Percentiles rank a stretch among this genome's conserved stretches.
These are phyloP conservation scores for Pollenia labialis DNA, from an alignment of 2,888 invertebrate species.

Conservation along the genomic window DNA sequence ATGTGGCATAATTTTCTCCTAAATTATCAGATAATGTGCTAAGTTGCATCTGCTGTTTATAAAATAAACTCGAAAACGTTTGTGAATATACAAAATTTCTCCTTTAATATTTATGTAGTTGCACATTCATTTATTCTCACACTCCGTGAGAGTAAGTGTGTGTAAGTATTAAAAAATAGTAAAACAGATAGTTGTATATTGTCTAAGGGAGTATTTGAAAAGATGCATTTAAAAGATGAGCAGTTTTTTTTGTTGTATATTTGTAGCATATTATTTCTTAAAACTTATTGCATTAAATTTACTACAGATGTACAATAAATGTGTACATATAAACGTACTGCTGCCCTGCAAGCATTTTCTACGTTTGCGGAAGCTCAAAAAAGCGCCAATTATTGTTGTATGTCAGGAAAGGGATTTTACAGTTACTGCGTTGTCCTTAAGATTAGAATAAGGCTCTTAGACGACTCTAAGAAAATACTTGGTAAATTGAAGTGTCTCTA, in stretches of 20 bases:
- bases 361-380: no score
- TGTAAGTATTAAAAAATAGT: neutral
- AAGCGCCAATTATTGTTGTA: no score
- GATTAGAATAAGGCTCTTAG: no score
- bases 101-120: conserved; percentile 15
- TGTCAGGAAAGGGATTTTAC: no score
- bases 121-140: neutral
- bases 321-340: conserved; percentile 35
- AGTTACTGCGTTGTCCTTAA: no score
- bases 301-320: conserved; percentile 30
- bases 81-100: conserved; percentile 1
- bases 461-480: no score
- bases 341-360: neutral
- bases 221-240: neutral
- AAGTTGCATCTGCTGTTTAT: conserved; percentile 41
- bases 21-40: conserved; percentile 59
- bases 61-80: conserved; percentile 20
- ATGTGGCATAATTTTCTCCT: conserved; percentile 48
- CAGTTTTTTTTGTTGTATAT: neutral
- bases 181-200: neutral
- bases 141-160: no score
- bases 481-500: no score
- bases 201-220: neutral
- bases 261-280: neutral
- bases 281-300: conserved; percentile 19